Base-by-base conservation (phyloP, 2,113 vertebrate genomes). In the Podiceps cristatus region DNA sequence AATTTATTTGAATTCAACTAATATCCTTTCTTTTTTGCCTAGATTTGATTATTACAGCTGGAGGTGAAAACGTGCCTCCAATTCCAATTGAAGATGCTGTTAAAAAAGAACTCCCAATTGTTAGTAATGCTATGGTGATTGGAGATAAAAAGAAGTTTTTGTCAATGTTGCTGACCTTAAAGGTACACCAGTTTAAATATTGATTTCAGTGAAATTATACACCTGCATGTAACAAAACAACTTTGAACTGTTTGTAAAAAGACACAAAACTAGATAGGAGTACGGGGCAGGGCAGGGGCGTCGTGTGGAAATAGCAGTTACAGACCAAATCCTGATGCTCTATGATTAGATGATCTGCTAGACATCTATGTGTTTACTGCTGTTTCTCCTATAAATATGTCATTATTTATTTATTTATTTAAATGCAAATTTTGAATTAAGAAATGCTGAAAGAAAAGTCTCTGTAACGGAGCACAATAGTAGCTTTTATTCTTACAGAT, bases 1-100 rank as follows among this genome's bases (percentile, higher is more conserved):
- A 75, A 60, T 77, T 80, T 33, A 52, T 59, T 50, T 86, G 28
- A 90, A 53, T 88, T 90, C 22, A 83, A 55, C 49, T 84, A 88
- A 91, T 15, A 82, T 31, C 44, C 37, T 90, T 96, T 74, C 13
- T 58, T 81, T 72, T 89, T 52, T 59, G n/a, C 68, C 77, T 96
- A 99, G 99, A 99, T 95, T 86, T 99, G 37, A 98, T 99, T 90
- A 99, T 99, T 96, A 99, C 99, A 7, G 98, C 99, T 4, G 99
- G 99, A 22, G 99, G 99, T 69, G 99, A 99, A 96, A 99, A 99
- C 0, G 92, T 99, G 58, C 98, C 99, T 33, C 99, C 99, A 1
- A 64, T 99, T 85, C 98, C 98, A 47, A 98, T 98, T 4, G 99
- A 99, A 97, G 98, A 99, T 58, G 98, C 98, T 2, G 98, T 99